phyloP scores from a whole-genome alignment of 2,113 vertebrate species.

The Nothocercus nigrocapillus region DNA sequence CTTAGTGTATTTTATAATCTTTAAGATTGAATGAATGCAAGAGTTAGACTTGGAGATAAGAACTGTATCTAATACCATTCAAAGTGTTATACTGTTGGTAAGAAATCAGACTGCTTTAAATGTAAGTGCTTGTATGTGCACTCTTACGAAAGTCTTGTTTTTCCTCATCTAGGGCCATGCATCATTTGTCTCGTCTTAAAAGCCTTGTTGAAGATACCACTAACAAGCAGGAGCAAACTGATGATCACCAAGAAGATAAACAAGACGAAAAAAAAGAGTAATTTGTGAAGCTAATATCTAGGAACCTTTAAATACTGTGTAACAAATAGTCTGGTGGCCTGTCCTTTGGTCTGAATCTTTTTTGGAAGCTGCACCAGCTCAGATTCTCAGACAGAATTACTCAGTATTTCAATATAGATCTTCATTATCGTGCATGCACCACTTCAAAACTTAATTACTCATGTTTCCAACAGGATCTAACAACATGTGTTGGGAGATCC shows the following conservation, averaged over 20 bases:
- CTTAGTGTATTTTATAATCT: neutral
- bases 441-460: neutral
- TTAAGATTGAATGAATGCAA: neutral
- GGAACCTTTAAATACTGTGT: neutral
- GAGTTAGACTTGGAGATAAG: neutral
- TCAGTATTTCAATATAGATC: neutral
- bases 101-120: neutral
- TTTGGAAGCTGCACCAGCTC: neutral
- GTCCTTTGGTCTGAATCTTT: too few relatives aligned
- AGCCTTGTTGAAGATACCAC: slow-evolving; percentile 77
- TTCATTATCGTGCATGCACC: neutral
- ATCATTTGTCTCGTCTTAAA: slow-evolving; percentile 79
- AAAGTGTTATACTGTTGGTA: neutral
- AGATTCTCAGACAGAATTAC: neutral
- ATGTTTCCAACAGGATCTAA: neutral
- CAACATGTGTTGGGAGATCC: neutral
- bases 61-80: neutral
- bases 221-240: neutral
- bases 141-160: neutral
- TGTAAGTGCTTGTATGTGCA: neutral
- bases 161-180: slow-evolving; percentile 77
- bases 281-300: neutral
- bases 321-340: neutral
- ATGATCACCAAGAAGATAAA: slow-evolving; percentile 19
- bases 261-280: neutral